Evolutionary conservation across 2,797 vertebrate genomes (phyloP), one percentile per base, ranked within the genome.

Genomic region (Schizopygopsis pylzovi): DNA sequence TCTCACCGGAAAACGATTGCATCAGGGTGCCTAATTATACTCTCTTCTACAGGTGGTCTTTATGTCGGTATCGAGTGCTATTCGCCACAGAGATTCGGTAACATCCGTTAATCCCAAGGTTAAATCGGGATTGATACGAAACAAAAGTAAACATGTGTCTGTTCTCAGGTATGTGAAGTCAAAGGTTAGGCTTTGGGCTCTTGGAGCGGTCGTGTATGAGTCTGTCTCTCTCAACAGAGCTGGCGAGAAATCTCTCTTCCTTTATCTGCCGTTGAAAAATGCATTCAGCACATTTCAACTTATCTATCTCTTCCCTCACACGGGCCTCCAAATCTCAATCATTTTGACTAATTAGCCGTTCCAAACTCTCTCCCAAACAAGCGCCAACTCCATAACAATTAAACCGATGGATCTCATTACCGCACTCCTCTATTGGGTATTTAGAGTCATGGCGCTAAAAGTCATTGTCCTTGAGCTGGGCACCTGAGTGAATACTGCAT

Each of bases 271-370:
- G 4, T 28, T 86, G 87, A 89, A 90, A 85, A 89, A 89, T 84
- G 86, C 77, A 88, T 86, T 70, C 80, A 52, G 82, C 82, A 68
- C 70, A 86, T 86, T 88, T 89, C 76, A 83, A 80, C 77, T 88
- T 83, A 81, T 85, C 86, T 72, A 78, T 89, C 75, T 83, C 72
- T 76, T 88, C 77, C 68, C 77, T 87, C 86, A 86, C 72, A 87
- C 47, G 47, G 86, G 84, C 63, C 83, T 83, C 61, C 39, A 52
- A 87, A 86, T 81, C 83, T 89, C 90, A 85, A 90, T 90, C 90
- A 89, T 90, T 89, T 88, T 84, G 86, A 86, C 88, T 88, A 90
- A 90, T 90, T 89, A 89, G 86, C 86, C 80, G 10, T 76, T 91
- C 85, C 90, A 86, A 87, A 87, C 72, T 81, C 79, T 85, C 73